A percentile compares a stretch with the other conserved stretches of the same genome.
Conservation (phyloP, 2,797 vertebrate species). For the Sciurus vulgaris region DNA sequence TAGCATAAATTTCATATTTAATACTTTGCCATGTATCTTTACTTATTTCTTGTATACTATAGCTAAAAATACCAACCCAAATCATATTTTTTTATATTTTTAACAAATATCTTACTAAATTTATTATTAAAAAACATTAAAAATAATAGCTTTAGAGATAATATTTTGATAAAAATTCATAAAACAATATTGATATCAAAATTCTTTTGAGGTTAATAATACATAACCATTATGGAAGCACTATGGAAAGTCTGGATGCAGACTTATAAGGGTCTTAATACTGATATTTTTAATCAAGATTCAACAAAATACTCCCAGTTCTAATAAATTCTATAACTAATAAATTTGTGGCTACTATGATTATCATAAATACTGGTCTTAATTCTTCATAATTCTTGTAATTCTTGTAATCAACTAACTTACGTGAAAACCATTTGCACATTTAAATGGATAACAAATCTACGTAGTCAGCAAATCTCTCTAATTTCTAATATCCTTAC, state of each 20-base stretch:
- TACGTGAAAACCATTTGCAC: conserved; percentile 11
- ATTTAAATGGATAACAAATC: conserved; percentile 40
- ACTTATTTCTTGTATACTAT: conserved; percentile 32
- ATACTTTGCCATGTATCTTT: conserved; percentile 41
- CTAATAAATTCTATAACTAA: background rate
- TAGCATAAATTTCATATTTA: conserved; percentile 23
- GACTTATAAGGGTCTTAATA: conserved; percentile 10
- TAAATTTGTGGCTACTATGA: background rate
- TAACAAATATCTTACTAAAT: conserved; percentile 54
- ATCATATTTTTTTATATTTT: background rate
- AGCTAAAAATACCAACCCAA: background rate
- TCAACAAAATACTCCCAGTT: conserved; percentile 18
- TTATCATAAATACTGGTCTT: background rate
- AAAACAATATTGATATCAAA: background rate
- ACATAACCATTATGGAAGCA: background rate
- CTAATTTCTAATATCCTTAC: conserved; percentile 7
- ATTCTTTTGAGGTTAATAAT: background rate
- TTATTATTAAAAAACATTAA: conserved; percentile 50
- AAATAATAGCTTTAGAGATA: conserved; percentile 10
- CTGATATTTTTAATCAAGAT: background rate
- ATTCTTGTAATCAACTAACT: conserved; percentile 22
- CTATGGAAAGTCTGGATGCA: background rate
- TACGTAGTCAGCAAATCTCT: background rate
- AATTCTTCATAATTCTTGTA: conserved; percentile 46
- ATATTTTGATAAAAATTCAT: background rate